phyloP scores from a whole-genome alignment of 1,140 invertebrate species.

The Conopomorpha cramerella region DNA sequence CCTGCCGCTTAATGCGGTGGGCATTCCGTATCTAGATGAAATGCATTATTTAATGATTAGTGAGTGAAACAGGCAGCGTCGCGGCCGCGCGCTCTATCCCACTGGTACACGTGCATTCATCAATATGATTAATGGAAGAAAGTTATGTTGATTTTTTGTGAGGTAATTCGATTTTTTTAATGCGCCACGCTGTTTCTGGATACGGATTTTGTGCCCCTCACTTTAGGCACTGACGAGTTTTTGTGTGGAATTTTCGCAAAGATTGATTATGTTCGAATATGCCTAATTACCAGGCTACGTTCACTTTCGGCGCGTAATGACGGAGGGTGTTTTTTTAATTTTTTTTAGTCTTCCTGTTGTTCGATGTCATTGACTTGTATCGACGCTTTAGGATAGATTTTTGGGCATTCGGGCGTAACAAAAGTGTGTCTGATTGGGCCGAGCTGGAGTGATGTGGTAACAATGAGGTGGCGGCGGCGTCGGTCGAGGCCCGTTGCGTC shows the following conservation, averaged over 20 bases:
- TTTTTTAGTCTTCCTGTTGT: constrained; percentile 17
- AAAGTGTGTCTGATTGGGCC: too few species aligned
- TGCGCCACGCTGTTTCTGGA: constrained; percentile 6
- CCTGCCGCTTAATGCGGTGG: too few species aligned
- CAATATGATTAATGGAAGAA: constrained; percentile 28
- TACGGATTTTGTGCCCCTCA: constrained; percentile 9
- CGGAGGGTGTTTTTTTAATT: constrained; percentile 11
- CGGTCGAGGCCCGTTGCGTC: too few species aligned
- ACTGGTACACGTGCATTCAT: constrained; percentile 22
- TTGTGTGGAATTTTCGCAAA: constrained; percentile 17
- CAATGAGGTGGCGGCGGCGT: too few species aligned
- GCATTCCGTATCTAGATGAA: too few species aligned
- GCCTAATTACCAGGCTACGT: constrained; percentile 9
- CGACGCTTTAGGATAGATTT: constrained; percentile 41
- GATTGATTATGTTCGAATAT: constrained; percentile 16
- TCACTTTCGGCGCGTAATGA: neutral
- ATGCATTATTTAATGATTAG: constrained; percentile 14
- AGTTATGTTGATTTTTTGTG: constrained; percentile 15
- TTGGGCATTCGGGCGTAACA: constrained; percentile 33
- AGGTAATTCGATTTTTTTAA: constrained; percentile 17
- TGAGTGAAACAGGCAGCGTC: too few species aligned
- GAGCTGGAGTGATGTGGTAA: too few species aligned
- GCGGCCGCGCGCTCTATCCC: constrained; percentile 12
- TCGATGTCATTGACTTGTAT: constrained; percentile 35
- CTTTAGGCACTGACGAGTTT: constrained; percentile 14